phyloP scores from a whole-genome alignment of 2,888 invertebrate species.

The Junonia oenone region DNA sequence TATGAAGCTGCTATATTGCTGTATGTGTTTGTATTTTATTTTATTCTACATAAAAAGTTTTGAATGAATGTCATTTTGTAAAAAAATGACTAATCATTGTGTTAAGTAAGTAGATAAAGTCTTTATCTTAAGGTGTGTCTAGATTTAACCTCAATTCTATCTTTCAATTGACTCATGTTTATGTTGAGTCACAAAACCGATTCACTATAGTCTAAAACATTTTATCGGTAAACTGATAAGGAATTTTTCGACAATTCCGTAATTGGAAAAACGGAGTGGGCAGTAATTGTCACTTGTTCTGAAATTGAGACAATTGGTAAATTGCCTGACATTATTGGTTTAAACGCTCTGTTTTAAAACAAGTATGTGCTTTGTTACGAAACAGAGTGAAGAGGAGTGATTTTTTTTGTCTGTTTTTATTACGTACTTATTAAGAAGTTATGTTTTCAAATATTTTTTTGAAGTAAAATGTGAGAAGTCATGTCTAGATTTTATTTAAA shows the following conservation, averaged over 20 bases:
- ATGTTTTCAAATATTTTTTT: no score
- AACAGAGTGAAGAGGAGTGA: neutral
- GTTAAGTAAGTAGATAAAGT: neutral
- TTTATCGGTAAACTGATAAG: neutral
- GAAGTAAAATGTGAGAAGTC: neutral
- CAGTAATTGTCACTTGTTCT: slow-evolving; percentile 12
- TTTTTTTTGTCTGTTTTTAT: neutral
- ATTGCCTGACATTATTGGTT: slow-evolving; percentile 17
- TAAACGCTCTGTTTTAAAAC: slow-evolving; percentile 5
- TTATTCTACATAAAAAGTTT: no score
- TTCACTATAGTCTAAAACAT: neutral
- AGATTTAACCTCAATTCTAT: neutral
- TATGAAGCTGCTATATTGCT: no score
- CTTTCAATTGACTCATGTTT: neutral
- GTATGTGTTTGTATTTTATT: no score
- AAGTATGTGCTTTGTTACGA: neutral
- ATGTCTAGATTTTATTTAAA: neutral
- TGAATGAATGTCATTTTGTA: no score
- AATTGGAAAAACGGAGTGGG: slow-evolving; percentile 8
- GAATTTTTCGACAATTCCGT: neutral
- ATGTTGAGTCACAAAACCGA: neutral
- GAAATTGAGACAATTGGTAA: slow-evolving; percentile 19
- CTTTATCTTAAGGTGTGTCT: neutral
- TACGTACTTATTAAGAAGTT: neutral
- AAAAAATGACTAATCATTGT: no score